Evolutionary conservation across 2,888 invertebrate genomes (phyloP), one percentile per base, ranked within the genome.

Genomic region (Cylindroiulus punctatus): DNA sequence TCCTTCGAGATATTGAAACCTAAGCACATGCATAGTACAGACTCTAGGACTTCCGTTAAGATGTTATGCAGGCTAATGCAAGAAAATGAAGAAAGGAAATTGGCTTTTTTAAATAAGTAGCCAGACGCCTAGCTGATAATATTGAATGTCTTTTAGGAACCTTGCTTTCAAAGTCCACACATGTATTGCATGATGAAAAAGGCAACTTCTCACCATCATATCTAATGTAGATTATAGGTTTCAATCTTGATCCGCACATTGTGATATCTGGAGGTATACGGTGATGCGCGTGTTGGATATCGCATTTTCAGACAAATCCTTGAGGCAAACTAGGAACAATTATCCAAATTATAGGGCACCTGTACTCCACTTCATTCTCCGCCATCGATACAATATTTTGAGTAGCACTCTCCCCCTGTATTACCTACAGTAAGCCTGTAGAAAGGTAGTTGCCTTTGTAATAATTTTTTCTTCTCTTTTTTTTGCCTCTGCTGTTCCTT

Each of bases 331-430:
- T 36, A 22, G 82, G 82, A 82, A 42, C 82, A 82, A 82, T 82
- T 82, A 82, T 82, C 42, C 36, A 82, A 82, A 82, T 82, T 82
- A 82, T 82, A 82, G 82, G 36, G 82, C 40, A 82, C 82, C 40
- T 82, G 82, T 40, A 82, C 82, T 82, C 42, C 82, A 82, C 42
- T 82, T 82, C 42, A 82, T 82, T 82, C 82, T 82, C 82, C n/a
- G 36, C 82, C 36, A 82, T 82, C 82, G 42, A 82, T 82, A 82
- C 40, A 36, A 22, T 82, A 40, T 82, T 42, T 82, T 82, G 82
- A 82, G 82, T 36, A 82, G 82, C 42, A 19, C 3, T 81, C 82
- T 82, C 82, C 65, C 65, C 82, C 82, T 82, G 82, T 82, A 36
- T 82, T 82, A 82, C 82, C 82, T 82, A n/a, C 65, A 26, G 26